Base-by-base conservation (phyloP, 2,888 invertebrate species). In the Synergus laeviventris region DNA sequence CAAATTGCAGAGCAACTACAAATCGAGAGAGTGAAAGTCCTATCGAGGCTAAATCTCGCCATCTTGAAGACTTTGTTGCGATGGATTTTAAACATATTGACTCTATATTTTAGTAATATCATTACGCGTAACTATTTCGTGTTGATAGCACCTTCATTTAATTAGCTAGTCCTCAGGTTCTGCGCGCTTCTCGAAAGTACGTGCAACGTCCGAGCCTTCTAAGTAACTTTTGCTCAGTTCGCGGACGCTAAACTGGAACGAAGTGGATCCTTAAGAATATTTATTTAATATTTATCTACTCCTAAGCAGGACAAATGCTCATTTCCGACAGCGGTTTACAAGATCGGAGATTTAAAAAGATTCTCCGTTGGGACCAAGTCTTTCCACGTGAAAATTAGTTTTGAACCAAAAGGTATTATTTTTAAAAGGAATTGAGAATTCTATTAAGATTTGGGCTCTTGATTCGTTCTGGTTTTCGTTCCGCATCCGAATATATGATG, bases 131-230 rank as follows among this genome's bases (percentile, higher is more conserved):
- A 81, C 70, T 82, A 81, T 86, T 84, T 86, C 85, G 81, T 86
- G 84, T 86, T 86, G 80, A 85, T 86, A 87, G 85, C 85, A 82
- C 83, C 80, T 84, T 85, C 86, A 84, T 87, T 82, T 84, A 84
- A 85, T 85, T 83, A 87, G 86, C 87, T 88, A 87, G 89, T 89
- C 88, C 42, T 59, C 75, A 62, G 75, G 56, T 75, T 62, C 36
- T 54, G 56, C 66, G 62, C 75, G 75, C 45, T 39, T 61, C 42
- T 60, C 74, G 42, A 60, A 77, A 64, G 73, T 76, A 78, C 73
- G 81, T 76, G 79, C 31, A 76, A 74, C n/a, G 49, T 77, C 74
- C 42, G 54, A 59, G 49, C 39, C 45, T 56, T 56, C 62, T 73
- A 61, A 73, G 38, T 62, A 62, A 70, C 49, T 70, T 70, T 70